Evolutionary conservation across 2,113 vertebrate genomes (phyloP).

Genomic region (Eolophus roseicapilla): DNA sequence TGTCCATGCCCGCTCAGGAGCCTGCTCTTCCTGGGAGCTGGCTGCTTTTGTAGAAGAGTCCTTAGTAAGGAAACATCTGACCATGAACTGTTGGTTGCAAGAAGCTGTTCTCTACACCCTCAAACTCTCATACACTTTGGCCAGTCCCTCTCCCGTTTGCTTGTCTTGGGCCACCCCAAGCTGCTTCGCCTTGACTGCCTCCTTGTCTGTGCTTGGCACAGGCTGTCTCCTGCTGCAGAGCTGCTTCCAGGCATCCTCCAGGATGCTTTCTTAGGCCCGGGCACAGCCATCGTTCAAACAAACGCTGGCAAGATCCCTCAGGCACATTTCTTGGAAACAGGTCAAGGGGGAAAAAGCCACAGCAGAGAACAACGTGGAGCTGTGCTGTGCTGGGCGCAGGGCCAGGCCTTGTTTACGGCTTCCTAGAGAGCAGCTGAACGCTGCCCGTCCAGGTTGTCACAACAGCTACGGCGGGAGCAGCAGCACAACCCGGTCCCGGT

Average conservation of each 20-base stretch:
- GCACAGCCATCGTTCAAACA: neutral
- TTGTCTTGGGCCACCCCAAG: neutral
- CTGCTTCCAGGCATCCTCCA: neutral
- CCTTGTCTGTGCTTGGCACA: neutral
- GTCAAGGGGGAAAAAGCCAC: slow-evolving; percentile 4
- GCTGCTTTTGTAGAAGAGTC: neutral
- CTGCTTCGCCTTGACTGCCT: neutral
- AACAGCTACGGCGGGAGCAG: neutral
- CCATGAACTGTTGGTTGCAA: neutral
- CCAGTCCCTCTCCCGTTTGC: neutral
- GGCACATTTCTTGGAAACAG: slow-evolving; percentile 25
- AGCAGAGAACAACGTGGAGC: neutral
- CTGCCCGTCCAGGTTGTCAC: neutral
- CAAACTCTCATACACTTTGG: neutral
- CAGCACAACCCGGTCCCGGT: neutral
- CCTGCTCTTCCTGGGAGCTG: neutral
- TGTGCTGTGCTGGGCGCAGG: neutral
- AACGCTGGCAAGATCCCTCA: neutral
- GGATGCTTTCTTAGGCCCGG: neutral
- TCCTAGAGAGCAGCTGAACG: slow-evolving; percentile 2
- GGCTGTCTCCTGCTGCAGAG: neutral
- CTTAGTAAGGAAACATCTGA: neutral
- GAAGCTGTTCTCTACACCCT: neutral
- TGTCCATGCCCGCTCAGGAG: neutral
- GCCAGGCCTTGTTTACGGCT: neutral